Evolutionary conservation across 2,113 vertebrate genomes (phyloP).

Genomic region (Albula glossodonta): DNA sequence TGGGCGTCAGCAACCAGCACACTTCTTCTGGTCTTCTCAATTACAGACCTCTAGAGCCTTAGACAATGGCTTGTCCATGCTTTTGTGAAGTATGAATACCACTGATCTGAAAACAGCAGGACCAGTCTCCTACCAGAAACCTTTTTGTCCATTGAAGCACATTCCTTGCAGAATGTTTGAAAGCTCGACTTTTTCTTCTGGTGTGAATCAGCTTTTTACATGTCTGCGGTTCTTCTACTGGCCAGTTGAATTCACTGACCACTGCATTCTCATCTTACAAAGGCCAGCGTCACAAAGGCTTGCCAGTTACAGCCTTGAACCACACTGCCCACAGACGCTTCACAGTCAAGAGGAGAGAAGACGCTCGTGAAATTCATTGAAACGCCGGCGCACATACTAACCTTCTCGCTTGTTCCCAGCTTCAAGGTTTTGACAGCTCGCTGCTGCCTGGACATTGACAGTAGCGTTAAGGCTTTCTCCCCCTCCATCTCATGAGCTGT

Average conservation of each 20-base stretch:
- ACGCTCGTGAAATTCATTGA: too few relatives aligned
- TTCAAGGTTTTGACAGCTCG: too few relatives aligned
- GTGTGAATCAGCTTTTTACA: neutral
- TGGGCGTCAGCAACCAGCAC: neutral
- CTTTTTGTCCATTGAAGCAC: neutral
- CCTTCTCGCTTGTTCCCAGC: too few relatives aligned
- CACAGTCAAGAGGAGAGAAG: too few relatives aligned
- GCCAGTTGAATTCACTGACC: neutral
- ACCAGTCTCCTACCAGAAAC: neutral
- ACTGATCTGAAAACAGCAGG: neutral
- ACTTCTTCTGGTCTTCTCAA: neutral
- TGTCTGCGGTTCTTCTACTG: neutral
- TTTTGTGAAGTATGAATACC: neutral
- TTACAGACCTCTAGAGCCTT: neutral
- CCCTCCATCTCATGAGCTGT: too few relatives aligned
- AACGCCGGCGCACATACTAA: too few relatives aligned
- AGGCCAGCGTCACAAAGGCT: neutral
- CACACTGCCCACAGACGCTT: too few relatives aligned
- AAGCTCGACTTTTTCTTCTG: neutral
- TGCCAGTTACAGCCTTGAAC: neutral
- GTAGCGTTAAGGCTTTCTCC: too few relatives aligned
- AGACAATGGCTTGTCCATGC: neutral
- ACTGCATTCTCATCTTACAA: neutral
- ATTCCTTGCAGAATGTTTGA: neutral
- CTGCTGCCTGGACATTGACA: too few relatives aligned